Conservation (phyloP, 2,113 vertebrate genomes). For the Fulica atra region DNA sequence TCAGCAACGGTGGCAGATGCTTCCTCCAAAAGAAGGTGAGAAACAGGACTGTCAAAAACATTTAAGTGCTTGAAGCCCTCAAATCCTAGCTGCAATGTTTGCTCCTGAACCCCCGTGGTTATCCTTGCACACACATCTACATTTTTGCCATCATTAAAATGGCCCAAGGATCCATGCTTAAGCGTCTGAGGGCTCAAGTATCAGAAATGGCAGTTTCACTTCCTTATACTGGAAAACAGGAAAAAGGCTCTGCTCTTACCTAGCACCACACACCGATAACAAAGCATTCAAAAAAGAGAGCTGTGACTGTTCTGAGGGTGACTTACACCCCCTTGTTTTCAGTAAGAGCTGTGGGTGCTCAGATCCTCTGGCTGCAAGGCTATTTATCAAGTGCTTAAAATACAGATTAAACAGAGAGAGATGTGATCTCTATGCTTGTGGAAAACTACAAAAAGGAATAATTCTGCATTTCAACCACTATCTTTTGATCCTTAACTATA, state of each 20-base stretch:
- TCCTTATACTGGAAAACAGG: background rate
- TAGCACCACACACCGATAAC: background rate
- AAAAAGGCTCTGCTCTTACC: background rate
- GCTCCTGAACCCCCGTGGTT: background rate
- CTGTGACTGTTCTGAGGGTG: background rate
- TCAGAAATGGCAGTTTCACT: background rate
- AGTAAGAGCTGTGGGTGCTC: background rate
- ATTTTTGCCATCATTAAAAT: background rate
- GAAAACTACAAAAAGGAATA: constrained; percentile 31
- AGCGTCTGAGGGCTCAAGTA: background rate
- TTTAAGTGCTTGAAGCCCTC: background rate
- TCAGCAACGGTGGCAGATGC: background rate
- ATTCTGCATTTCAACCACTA: background rate
- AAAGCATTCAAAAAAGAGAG: background rate
- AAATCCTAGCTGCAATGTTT: background rate
- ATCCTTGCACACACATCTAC: background rate
- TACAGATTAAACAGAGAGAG: background rate
- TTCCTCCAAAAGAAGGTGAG: background rate
- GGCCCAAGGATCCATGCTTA: background rate
- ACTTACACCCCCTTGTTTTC: background rate
- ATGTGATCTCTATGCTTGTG: background rate
- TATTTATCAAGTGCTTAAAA: background rate
- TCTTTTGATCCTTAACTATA: constrained; percentile 16
- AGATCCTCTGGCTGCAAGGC: background rate
- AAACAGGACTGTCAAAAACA: background rate